Base-by-base conservation (phyloP, 2,113 vertebrate species). In the Lasiurus borealis region DNA sequence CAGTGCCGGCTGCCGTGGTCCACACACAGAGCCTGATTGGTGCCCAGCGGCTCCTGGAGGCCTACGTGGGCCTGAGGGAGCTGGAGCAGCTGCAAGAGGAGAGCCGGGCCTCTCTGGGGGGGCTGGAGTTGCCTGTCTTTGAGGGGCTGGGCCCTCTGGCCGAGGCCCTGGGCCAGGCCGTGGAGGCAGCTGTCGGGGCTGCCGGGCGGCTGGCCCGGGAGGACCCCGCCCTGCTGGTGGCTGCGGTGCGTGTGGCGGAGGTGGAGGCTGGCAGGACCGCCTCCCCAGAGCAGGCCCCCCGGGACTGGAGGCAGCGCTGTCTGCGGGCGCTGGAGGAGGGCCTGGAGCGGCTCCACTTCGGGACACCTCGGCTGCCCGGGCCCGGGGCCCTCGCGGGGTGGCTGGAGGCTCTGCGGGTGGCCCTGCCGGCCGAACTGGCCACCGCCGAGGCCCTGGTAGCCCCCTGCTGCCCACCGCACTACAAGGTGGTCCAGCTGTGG, bases 241-340 rank as follows among this genome's bases (percentile, higher is more conserved):
- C 99, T 0, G 99, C 99, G 0, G 97, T 99, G 80, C 98, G 99
- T 71, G 99, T 99, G 68, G 99, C 99, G 0, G 99, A 99, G 97
- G 97, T 99, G 5, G 99, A 99, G 84, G 99, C 99, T 95, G 97
- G 98, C 36, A 98, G 99, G 82, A 99, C 99, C 94, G 93, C 82
- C 0, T 97, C 99, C 36, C 98, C 98, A 16, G 98, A 98, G 0
- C 99, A 99, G 9, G 98, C 98, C 23, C 99, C 99, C 14, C 99
- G 99, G 95, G 98, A 98, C 95, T 99, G 99, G 99, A 98, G 98
- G 71, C 98, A 98, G 48, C 97, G 98, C 92, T 99, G 99, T 97
- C 99, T 99, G 87, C 98, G 97, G 52, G 98, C 99, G 9, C 97
- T 99, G 2, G 99, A 98, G 96, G 98, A 99, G 78, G 93, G 98